Conservation (phyloP, 2,113 vertebrate genomes). For the Cyprinodon tularosa region DNA sequence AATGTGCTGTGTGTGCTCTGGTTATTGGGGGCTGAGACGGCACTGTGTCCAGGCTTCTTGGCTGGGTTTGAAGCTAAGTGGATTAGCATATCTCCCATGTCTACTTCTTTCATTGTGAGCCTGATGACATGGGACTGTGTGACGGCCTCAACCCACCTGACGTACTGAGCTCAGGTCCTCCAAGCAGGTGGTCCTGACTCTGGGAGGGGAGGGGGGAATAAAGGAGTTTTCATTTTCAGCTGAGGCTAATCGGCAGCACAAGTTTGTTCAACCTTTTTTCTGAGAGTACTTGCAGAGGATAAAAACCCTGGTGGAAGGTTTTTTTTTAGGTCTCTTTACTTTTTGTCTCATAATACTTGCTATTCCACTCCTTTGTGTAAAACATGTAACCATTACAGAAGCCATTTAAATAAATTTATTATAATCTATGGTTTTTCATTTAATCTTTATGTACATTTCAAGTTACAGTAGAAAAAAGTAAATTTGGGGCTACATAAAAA, state of each 20-base stretch:
- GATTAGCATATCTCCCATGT: constrained; percentile 80
- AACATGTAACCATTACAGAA: neutral
- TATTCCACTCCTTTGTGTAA: neutral
- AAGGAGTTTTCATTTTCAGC: constrained; percentile 11
- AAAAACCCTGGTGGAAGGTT: neutral
- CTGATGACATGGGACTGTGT: constrained; percentile 77
- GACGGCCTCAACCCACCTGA: constrained; percentile 71
- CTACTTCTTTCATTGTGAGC: constrained; percentile 71
- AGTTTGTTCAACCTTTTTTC: neutral
- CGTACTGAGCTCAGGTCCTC: constrained; percentile 55
- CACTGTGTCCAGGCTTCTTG: constrained; percentile 50
- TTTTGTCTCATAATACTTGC: neutral
- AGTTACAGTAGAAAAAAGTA: neutral
- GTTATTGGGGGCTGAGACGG: constrained; percentile 33
- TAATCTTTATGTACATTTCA: neutral
- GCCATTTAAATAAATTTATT: neutral
- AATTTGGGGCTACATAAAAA: too few species aligned
- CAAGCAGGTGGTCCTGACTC: constrained; percentile 65
- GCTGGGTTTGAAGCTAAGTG: constrained; percentile 79
- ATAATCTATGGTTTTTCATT: neutral
- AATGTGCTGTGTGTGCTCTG: constrained; percentile 58
- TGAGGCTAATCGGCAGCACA: neutral
- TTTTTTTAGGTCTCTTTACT: neutral
- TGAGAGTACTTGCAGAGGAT: neutral
- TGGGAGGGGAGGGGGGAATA: constrained; percentile 18